Evolutionary conservation across 1,140 invertebrate genomes (phyloP).

Genomic region (Musca domestica): DNA sequence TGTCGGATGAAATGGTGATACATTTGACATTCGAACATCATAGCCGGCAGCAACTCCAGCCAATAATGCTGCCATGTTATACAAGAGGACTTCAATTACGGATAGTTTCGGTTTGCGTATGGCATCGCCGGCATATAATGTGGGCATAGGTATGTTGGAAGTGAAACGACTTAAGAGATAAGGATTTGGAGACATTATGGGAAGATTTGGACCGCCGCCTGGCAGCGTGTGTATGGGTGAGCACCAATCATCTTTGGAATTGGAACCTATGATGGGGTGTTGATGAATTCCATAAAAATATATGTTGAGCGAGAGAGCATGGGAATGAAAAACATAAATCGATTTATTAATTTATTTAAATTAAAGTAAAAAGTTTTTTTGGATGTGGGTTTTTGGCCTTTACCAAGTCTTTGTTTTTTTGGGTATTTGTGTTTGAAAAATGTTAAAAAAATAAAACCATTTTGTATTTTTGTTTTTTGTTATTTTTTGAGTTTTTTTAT

Average conservation of each 20-base stretch:
- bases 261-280: slow-evolving; percentile 33
- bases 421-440: background rate
- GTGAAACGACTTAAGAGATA: slow-evolving; percentile 51
- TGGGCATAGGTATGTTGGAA: slow-evolving; percentile 71
- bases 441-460: slow-evolving; percentile 9
- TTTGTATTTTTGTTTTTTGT: slow-evolving; percentile 11
- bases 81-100: slow-evolving; percentile 79
- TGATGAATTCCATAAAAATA: slow-evolving; percentile 14
- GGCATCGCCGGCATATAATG: slow-evolving; percentile 64
- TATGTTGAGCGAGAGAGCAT: slow-evolving; percentile 16
- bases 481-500: slow-evolving; percentile 32
- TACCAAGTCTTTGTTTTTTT: slow-evolving; percentile 30
- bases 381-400: slow-evolving; percentile 8
- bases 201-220: slow-evolving; percentile 59
- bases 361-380: background rate
- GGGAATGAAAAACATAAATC: slow-evolving; percentile 22
- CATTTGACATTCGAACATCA: slow-evolving; percentile 83
- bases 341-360: background rate
- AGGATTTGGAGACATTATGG: slow-evolving; percentile 52
- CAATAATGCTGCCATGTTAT: slow-evolving; percentile 86
- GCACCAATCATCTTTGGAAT: slow-evolving; percentile 64
- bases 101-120: slow-evolving; percentile 69
- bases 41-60: slow-evolving; percentile 87
- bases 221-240: slow-evolving; percentile 48
- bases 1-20: slow-evolving; percentile 78